Evolutionary conservation across 2,113 vertebrate species (phyloP).

Genomic region (Bos indicus): DNA sequence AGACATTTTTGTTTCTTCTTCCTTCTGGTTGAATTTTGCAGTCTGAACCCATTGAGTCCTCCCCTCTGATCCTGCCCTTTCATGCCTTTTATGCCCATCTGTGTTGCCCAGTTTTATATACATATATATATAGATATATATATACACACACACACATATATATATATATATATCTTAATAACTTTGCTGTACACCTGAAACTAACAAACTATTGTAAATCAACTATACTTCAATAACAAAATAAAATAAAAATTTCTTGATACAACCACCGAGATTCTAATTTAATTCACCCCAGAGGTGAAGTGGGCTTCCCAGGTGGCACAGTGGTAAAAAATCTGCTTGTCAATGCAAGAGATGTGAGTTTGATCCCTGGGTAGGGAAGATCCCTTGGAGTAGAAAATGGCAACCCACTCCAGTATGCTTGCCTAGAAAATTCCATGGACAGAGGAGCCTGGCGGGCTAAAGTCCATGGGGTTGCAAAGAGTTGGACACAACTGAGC

Average conservation of each 20-base stretch:
- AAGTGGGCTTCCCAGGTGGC: background rate
- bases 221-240: background rate
- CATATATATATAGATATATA: background rate
- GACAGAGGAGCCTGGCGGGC: background rate
- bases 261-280: background rate
- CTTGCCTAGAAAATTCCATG: background rate
- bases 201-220: background rate
- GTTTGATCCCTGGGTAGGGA: background rate
- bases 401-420: background rate
- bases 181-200: background rate
- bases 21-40: conserved; percentile 10
- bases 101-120: background rate
- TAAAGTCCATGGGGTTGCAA: background rate
- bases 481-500: background rate
- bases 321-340: background rate
- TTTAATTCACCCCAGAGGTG: background rate
- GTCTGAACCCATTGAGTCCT: background rate
- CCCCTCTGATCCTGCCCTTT: background rate
- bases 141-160: background rate
- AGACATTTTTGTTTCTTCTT: conserved; percentile 33
- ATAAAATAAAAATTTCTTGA: background rate
- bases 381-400: background rate
- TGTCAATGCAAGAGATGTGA: background rate
- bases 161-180: background rate
- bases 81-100: background rate